Base-by-base conservation (phyloP, 1,140 invertebrate genomes). In the Trissolcus basalis region DNA sequence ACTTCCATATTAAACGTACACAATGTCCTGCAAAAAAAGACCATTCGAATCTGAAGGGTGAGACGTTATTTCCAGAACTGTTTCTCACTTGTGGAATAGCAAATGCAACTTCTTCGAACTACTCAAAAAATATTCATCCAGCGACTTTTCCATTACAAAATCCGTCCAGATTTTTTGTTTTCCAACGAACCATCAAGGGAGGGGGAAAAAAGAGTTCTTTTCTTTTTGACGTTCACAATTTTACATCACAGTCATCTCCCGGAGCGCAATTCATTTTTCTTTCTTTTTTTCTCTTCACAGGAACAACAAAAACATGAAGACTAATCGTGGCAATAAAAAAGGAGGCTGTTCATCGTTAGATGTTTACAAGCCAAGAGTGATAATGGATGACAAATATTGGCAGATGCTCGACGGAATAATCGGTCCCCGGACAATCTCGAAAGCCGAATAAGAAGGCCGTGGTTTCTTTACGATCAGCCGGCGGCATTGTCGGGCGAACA, bases 341-440 rank as follows among this genome's bases (percentile, higher is more conserved):
- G 80, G 81, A 81, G 81, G 81, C 70, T 74, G 72, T 83, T 83
- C 80, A 82, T 84, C 80, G 80, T 84, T 77, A 76, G 54, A 51
- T 86, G 84, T 86, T 87, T 86, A 86, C 80, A 77, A 81, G 78
- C 45, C 55, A 27, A 55, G 64, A 79, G 63, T 81, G 85, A 86
- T 88, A 88, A 88, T 88, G 67, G 85, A 88, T 87, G 87, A 88
- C 85, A 88, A 88, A 88, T 88, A 88, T 87, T 87, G 82, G 86
- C 87, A 88, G 87, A 88, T 88, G 87, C 85, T 86, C 83, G 78
- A 86, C 54, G 65, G 48, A 51, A 74, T 74, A 70, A 70, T 59
- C 63, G 64, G 71, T 74, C 70, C 54, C 74, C 64, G 56, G 41
- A 47, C 36, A 19, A 45, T 48, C 75, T 82, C 77, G 65, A 78